Conservation (phyloP, 2,888 invertebrate genomes). For the Hylaea fasciaria region DNA sequence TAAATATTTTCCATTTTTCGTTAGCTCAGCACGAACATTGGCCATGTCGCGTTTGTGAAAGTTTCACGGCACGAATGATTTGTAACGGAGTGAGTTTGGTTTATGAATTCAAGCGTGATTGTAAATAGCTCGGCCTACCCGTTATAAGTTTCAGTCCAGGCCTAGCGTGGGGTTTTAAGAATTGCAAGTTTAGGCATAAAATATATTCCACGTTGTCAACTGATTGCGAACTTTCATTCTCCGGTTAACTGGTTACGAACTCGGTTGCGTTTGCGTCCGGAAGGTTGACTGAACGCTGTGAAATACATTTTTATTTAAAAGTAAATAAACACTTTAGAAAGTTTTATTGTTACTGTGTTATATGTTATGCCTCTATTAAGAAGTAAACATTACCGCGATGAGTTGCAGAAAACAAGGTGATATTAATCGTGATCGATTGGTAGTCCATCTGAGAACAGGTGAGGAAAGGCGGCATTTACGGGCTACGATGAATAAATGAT, state of each 20-base stretch:
- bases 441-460: constrained; percentile 1
- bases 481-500: constrained; percentile 15
- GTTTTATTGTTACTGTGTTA: too few relatives aligned
- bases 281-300: too few relatives aligned
- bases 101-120: constrained; percentile 8
- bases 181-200: too few relatives aligned
- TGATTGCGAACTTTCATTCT: too few relatives aligned
- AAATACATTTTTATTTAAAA: too few relatives aligned
- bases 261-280: too few relatives aligned
- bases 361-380: too few relatives aligned
- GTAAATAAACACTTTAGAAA: too few relatives aligned
- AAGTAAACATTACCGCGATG: background rate
- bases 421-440: constrained; percentile 12
- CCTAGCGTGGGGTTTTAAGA: too few relatives aligned
- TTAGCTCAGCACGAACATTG: constrained; percentile 6
- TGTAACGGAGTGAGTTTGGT: constrained; percentile 2
- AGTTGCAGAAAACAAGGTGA: constrained; percentile 1
- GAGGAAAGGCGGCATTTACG: constrained; percentile 3
- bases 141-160: too few relatives aligned
- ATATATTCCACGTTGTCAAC: too few relatives aligned
- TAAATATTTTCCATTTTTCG: constrained; percentile 2
- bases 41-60: constrained; percentile 4
- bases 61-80: constrained; percentile 9
- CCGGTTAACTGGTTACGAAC: too few relatives aligned
- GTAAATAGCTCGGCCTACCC: constrained; percentile 3